Conservation (phyloP, 2,888 invertebrate species). For the Psylliodes chrysocephalus region DNA sequence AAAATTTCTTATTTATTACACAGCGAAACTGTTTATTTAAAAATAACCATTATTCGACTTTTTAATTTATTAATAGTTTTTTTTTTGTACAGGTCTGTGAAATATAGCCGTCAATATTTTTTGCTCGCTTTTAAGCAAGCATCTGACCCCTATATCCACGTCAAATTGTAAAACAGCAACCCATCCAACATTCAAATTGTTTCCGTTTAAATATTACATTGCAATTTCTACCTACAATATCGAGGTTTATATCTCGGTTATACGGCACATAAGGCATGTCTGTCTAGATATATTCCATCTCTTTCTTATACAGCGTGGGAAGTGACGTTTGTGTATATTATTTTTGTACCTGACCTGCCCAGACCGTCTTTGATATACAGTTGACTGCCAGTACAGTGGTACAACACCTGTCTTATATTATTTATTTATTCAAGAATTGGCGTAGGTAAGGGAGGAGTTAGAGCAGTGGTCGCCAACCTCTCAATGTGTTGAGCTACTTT, state of each 20-base stretch:
- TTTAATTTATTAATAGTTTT: too few relatives aligned
- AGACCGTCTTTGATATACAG: too few relatives aligned
- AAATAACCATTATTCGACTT: too few relatives aligned
- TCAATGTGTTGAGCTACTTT: too few relatives aligned
- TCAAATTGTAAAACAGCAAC: background rate
- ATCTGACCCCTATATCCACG: background rate
- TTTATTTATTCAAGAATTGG: background rate
- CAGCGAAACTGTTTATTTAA: too few relatives aligned
- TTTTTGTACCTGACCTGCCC: constrained; percentile 22
- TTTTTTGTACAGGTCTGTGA: too few relatives aligned
- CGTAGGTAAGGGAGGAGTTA: too few relatives aligned
- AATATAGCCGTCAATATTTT: too few relatives aligned
- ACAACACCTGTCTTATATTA: constrained; percentile 8
- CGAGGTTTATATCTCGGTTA: background rate
- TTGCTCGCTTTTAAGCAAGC: background rate
- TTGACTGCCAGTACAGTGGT: constrained; percentile 6
- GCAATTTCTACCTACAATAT: background rate
- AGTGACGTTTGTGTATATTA: constrained; percentile 11
- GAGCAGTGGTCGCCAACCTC: too few relatives aligned
- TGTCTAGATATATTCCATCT: background rate
- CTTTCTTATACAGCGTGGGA: constrained; percentile 7
- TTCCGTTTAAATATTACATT: background rate
- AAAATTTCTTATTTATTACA: too few relatives aligned
- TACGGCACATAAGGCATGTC: background rate
- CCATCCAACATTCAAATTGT: background rate